These are phyloP conservation scores for Nasalis larvatus DNA, from an alignment of 2,113 vertebrate genomes.

Conservation along the genomic window DNA sequence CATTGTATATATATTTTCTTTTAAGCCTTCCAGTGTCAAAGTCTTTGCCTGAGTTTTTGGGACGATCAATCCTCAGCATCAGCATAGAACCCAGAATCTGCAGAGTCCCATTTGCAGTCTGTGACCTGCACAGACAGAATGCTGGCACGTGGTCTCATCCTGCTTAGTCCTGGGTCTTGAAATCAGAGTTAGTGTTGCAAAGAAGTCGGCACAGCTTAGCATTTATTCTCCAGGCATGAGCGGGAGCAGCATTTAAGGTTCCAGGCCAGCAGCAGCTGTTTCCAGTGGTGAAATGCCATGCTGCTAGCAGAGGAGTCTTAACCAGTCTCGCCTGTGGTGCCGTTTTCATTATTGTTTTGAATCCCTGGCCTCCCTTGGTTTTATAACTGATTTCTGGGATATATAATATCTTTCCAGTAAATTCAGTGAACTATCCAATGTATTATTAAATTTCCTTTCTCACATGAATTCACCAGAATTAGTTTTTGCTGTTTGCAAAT, in stretches of 20 bases:
- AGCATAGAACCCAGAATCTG: neutral
- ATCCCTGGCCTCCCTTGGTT: neutral
- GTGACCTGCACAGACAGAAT: neutral
- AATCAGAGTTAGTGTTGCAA: neutral
- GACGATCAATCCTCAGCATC: rapidly evolving
- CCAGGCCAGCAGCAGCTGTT: neutral
- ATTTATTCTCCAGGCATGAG: neutral
- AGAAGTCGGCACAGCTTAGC: too few species aligned
- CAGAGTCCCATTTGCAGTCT: neutral
- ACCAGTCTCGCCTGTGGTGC: neutral
- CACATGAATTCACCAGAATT: neutral
- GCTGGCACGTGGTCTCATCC: neutral
- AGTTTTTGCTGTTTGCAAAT: neutral
- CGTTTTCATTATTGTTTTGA: neutral
- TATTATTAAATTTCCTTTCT: neutral
- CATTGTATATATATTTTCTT: neutral
- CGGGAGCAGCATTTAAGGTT: neutral
- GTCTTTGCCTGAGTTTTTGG: neutral
- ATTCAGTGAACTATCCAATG: neutral
- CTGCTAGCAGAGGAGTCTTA: neutral
- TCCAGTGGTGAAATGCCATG: neutral
- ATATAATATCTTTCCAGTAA: neutral
- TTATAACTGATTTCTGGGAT: neutral
- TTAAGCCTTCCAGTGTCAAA: neutral
- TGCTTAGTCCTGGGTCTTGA: neutral